A percentile compares a stretch with the other conserved stretches of the same genome.
These are phyloP conservation scores for Syngnathus typhle DNA, from an alignment of 2,113 vertebrate genomes.

Conservation along the genomic window DNA sequence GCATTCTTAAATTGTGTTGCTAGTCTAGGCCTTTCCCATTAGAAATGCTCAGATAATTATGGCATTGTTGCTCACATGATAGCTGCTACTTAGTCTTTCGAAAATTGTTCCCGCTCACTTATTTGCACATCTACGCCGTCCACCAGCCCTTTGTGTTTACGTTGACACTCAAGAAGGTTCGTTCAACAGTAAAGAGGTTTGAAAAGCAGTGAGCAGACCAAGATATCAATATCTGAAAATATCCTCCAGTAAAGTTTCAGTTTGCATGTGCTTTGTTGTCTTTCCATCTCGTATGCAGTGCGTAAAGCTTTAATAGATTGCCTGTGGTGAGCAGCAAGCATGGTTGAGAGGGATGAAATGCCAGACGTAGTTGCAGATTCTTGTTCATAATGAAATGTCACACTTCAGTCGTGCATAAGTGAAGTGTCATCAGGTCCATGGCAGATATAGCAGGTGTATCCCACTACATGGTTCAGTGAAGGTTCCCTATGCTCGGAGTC, in stretches of 20 bases:
- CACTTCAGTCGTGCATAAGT: constrained; percentile 13
- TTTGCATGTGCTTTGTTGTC: constrained; percentile 14
- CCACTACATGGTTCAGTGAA: not conserved
- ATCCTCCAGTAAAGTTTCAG: constrained; percentile 42
- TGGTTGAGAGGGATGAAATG: constrained; percentile 53
- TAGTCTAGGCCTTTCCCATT: constrained; percentile 32
- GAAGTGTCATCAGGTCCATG: constrained; percentile 16
- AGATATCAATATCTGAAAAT: constrained; percentile 40
- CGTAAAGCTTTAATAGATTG: constrained; percentile 39
- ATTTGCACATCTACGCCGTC: constrained; percentile 40
- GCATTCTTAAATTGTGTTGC: constrained; percentile 35
- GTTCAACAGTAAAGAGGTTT: not conserved
- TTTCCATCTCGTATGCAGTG: constrained; percentile 17
- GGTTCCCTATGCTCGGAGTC: not conserved
- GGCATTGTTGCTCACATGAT: constrained; percentile 60
- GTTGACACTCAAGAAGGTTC: not conserved
- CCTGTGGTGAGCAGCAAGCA: constrained; percentile 17
- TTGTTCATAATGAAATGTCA: constrained; percentile 62
- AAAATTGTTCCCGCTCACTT: constrained; percentile 33
- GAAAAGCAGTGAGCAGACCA: not conserved
- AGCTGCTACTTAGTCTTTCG: constrained; percentile 45
- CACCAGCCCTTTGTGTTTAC: constrained; percentile 11
- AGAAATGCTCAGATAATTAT: constrained; percentile 12
- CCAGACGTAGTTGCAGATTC: constrained; percentile 66
- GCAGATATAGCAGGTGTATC: constrained; percentile 21